Conservation (phyloP, 2,113 vertebrate species). For the Australoheros scitulus region DNA sequence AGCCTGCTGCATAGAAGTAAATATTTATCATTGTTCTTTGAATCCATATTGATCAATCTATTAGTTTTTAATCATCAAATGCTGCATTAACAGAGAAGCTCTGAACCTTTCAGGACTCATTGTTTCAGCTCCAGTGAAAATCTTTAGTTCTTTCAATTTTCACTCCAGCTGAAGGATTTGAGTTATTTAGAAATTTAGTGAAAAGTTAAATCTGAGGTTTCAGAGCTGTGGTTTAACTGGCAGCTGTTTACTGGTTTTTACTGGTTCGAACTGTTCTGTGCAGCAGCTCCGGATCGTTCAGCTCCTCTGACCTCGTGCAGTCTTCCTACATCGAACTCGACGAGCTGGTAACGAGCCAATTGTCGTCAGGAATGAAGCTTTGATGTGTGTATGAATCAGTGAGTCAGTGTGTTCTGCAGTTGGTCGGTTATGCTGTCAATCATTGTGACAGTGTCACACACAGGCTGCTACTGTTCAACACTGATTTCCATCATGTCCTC, state of each 20-base stretch:
- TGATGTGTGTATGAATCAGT: neutral
- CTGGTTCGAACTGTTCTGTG: too few species aligned
- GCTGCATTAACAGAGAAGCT: too few species aligned
- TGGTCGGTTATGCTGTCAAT: neutral
- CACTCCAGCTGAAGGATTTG: neutral
- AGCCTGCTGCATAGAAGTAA: neutral
- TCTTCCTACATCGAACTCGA: neutral
- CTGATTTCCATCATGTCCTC: constrained; percentile 54
- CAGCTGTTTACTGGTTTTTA: neutral
- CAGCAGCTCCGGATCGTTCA: too few species aligned
- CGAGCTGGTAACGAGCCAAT: too few species aligned
- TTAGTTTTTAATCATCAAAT: too few species aligned
- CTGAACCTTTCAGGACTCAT: too few species aligned
- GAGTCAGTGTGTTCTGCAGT: constrained; percentile 8
- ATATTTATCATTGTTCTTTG: too few species aligned
- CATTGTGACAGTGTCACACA: constrained; percentile 20
- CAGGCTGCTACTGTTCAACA: constrained; percentile 51
- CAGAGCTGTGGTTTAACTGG: neutral
- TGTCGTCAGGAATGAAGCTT: neutral
- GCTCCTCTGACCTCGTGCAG: neutral
- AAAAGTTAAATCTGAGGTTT: neutral
- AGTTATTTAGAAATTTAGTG: neutral
- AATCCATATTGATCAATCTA: too few species aligned
- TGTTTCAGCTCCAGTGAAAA: too few species aligned
- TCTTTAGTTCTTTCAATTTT: too few species aligned